These are phyloP conservation scores for Latrodectus elegans DNA, from an alignment of 2,888 invertebrate genomes.

Conservation along the genomic window DNA sequence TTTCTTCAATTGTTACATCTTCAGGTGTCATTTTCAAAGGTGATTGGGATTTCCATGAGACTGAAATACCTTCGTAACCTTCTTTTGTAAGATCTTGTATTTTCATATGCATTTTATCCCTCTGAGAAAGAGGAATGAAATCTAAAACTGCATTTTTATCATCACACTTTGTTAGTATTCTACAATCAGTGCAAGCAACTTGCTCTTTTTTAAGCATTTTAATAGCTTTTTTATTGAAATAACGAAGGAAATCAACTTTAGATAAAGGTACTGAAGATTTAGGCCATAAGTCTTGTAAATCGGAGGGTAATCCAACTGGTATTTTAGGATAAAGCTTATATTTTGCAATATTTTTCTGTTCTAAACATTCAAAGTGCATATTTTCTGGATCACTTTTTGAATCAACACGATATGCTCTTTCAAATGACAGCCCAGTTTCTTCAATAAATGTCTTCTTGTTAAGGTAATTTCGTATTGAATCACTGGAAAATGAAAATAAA, in stretches of 20 bases:
- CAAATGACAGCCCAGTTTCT: constrained; percentile 70
- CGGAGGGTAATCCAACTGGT: constrained; percentile 42
- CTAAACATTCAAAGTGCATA: constrained; percentile 74
- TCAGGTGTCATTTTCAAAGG: neutral
- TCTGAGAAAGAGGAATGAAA: constrained; percentile 27
- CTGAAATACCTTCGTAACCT: constrained; percentile 51
- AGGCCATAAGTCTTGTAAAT: constrained; percentile 6
- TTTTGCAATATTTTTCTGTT: constrained; percentile 73
- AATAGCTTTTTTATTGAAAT: constrained; percentile 39
- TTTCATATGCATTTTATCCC: neutral
- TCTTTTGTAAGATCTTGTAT: neutral
- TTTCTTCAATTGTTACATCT: neutral
- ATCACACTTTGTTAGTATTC: neutral
- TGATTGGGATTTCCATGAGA: constrained; percentile 43
- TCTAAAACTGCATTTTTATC: neutral
- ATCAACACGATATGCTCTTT: constrained; percentile 74
- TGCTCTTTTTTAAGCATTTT: constrained; percentile 15
- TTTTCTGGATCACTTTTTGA: constrained; percentile 73
- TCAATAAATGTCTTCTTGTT: constrained; percentile 65
- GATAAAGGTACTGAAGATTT: neutral
- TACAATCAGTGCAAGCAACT: neutral
- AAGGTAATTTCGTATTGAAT: constrained; percentile 52
- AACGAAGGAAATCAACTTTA: constrained; percentile 18
- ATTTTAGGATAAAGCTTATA: constrained; percentile 70
- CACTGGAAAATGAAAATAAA: constrained; percentile 22